phyloP scores from a whole-genome alignment of 2,113 vertebrate species.

The Sula dactylatra region DNA sequence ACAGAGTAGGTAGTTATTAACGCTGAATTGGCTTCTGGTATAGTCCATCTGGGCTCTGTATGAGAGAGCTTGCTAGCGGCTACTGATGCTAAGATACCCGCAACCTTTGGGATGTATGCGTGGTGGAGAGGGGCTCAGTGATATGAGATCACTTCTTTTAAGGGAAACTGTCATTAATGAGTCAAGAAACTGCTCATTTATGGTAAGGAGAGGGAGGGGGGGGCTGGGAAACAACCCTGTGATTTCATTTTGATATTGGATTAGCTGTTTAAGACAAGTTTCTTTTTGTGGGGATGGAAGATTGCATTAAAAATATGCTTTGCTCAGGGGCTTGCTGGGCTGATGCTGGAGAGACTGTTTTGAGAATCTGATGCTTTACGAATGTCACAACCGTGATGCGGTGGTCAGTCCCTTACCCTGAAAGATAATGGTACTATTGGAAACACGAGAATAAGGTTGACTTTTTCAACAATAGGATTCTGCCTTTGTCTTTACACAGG shows the following conservation, averaged over 20 bases:
- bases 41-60: constrained; percentile 89
- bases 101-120: constrained; percentile 95
- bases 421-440: constrained; percentile 76
- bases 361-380: constrained; percentile 76
- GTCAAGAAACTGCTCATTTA: constrained; percentile 94
- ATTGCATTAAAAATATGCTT: constrained; percentile 74
- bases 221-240: constrained; percentile 68
- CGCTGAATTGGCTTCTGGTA: constrained; percentile 92
- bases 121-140: constrained; percentile 92
- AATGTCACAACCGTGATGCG: constrained; percentile 67
- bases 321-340: constrained; percentile 72
- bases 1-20: constrained; percentile 90
- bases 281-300: constrained; percentile 73
- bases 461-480: constrained; percentile 80
- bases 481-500: constrained; percentile 78
- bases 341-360: constrained; percentile 69
- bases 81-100: constrained; percentile 93
- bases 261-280: constrained; percentile 80
- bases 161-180: constrained; percentile 92
- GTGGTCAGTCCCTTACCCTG: constrained; percentile 70
- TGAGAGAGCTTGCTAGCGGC: constrained; percentile 84
- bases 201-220: constrained; percentile 86
- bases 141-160: constrained; percentile 92
- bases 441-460: constrained; percentile 77
- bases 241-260: constrained; percentile 79